Evolutionary conservation across 2,888 invertebrate genomes (phyloP).

Genomic region (Mellilla xanthometata): DNA sequence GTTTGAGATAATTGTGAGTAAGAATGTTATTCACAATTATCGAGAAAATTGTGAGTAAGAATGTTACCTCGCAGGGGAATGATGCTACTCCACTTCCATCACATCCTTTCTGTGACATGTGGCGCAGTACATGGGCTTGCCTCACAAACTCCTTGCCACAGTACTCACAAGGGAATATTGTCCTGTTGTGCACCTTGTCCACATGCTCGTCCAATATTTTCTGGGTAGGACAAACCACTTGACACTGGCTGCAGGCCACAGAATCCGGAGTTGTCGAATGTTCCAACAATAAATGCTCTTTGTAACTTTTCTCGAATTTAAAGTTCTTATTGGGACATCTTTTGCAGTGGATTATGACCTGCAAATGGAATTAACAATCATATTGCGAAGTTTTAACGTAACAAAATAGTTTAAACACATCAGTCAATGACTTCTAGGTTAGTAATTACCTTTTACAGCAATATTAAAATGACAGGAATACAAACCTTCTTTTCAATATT

Average conservation of each 20-base stretch:
- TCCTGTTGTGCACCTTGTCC: slow-evolving; percentile 81
- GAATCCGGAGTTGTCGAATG: slow-evolving; percentile 85
- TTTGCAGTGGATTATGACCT: slow-evolving; percentile 55
- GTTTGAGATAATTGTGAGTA: no score
- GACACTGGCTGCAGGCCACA: slow-evolving; percentile 86
- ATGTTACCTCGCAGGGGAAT: slow-evolving; percentile 66
- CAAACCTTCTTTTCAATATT: slow-evolving; percentile 12
- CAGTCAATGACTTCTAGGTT: no score
- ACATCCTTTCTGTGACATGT: slow-evolving; percentile 87
- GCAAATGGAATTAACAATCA: slow-evolving; percentile 1
- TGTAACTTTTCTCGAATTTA: slow-evolving; percentile 84
- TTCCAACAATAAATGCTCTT: slow-evolving; percentile 86
- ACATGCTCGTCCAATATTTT: slow-evolving; percentile 85
- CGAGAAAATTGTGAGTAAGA: no score
- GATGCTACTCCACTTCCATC: slow-evolving; percentile 55
- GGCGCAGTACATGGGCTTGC: slow-evolving; percentile 88
- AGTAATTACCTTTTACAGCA: no score
- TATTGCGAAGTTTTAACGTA: no score
- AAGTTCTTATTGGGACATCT: slow-evolving; percentile 88
- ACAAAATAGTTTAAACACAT: no score
- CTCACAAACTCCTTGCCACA: slow-evolving; percentile 89
- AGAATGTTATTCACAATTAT: no score
- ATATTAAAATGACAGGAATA: neutral
- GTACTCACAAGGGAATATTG: slow-evolving; percentile 83
- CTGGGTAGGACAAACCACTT: slow-evolving; percentile 84